A percentile compares a stretch with the other conserved stretches of the same genome.
Evolutionary conservation across 2,113 vertebrate species (phyloP).

Genomic region (Phylloscopus trochiloides): DNA sequence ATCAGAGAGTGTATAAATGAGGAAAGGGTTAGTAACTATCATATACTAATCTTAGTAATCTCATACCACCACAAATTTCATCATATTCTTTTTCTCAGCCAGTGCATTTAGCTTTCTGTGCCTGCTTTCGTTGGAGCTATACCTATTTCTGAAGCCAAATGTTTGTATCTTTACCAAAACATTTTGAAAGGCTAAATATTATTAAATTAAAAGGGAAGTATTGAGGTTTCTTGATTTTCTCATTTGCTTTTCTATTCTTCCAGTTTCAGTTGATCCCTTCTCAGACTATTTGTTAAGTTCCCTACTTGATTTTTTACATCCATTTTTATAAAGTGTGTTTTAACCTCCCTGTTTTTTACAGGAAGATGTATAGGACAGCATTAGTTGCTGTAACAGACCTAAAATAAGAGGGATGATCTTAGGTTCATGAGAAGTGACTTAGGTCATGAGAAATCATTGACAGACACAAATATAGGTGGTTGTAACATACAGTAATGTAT

Average conservation of each 20-base stretch:
- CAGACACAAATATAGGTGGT: rapidly evolving
- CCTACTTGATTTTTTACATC: background rate
- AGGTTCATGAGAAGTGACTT: background rate
- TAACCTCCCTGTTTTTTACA: background rate
- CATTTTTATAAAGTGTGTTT: background rate
- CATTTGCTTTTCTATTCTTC: background rate
- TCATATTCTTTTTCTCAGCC: background rate
- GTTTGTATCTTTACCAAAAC: background rate
- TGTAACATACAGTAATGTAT: background rate
- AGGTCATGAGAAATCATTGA: background rate
- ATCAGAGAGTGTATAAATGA: background rate
- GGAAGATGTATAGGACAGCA: background rate
- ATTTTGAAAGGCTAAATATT: background rate
- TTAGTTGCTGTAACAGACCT: background rate
- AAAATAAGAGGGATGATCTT: background rate
- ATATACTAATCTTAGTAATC: background rate
- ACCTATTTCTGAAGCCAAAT: background rate
- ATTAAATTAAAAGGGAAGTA: background rate
- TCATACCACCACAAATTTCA: background rate
- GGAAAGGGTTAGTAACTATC: background rate
- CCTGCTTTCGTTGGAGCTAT: background rate
- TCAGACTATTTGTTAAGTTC: background rate
- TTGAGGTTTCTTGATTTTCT: background rate
- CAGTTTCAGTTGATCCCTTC: background rate
- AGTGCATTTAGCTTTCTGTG: background rate